A percentile compares a stretch with the other conserved stretches of the same genome.
These are phyloP conservation scores for Coenonympha arcania DNA, from an alignment of 2,888 invertebrate species.

Conservation along the genomic window DNA sequence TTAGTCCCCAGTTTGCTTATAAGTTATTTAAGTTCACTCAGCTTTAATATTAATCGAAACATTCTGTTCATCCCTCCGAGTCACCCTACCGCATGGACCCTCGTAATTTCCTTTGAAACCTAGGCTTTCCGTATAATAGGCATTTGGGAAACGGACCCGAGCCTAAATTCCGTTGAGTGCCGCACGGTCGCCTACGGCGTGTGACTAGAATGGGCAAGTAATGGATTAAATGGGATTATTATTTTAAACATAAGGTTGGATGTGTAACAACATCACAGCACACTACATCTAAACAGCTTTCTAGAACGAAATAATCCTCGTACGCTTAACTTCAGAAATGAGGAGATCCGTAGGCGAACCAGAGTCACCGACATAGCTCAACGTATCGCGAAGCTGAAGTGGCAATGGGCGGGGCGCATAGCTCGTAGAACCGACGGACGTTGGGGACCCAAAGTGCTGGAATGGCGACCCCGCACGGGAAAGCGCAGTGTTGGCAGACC, in stretches of 20 bases:
- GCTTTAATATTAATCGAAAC: constrained; percentile 20
- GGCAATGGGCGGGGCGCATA: too few species aligned
- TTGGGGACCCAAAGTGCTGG: too few species aligned
- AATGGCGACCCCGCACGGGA: too few species aligned
- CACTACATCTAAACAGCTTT: background rate
- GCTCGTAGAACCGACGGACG: too few species aligned
- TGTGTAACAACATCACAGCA: background rate
- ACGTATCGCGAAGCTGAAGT: too few species aligned
- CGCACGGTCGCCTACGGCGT: constrained; percentile 10
- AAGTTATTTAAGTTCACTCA: constrained; percentile 9
- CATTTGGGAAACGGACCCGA: constrained; percentile 20
- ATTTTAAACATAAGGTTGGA: background rate
- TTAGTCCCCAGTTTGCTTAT: background rate
- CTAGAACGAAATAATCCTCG: too few species aligned
- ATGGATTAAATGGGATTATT: constrained; percentile 7
- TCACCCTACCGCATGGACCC: constrained; percentile 26
- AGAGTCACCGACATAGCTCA: too few species aligned
- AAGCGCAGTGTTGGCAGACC: too few species aligned
- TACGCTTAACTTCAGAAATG: too few species aligned
- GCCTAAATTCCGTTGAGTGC: constrained; percentile 13
- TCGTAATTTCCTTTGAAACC: constrained; percentile 34
- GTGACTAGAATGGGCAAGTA: constrained; percentile 12
- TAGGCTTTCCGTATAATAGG: constrained; percentile 26
- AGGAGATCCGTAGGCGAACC: too few species aligned
- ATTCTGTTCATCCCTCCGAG: constrained; percentile 31